Base-by-base conservation (phyloP, 2,113 vertebrate genomes). In the Passer montanus region DNA sequence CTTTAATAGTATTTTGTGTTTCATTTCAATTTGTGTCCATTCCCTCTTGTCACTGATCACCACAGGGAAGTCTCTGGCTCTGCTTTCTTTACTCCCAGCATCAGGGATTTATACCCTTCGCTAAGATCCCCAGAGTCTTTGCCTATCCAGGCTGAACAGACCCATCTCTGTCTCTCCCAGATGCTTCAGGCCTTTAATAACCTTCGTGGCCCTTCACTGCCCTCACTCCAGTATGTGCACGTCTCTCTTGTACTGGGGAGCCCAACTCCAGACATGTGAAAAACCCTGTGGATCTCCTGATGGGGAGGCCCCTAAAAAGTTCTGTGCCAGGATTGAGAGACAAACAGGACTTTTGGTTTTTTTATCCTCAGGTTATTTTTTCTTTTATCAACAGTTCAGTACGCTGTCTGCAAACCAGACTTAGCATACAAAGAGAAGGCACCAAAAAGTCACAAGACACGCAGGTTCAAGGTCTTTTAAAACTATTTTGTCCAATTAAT, bases 271-370 rank as follows among this genome's bases (percentile, higher is more conserved):
- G 58, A 23, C 9, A 58, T n/a, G 56, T 22, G 33, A 58, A n/a
- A 10, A 2, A 6, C 33, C 1, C 33, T 1, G 0, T n/a, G 33
- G 21, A n/a, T 58, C 33, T 21, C 9, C 33, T 58, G 55, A n/a
- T n/a, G 33, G 13, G 21, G 33, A 15, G 33, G n/a, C 21, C 13
- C 33, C 55, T 58, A 23, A 58, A 58, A 58, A 10, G 3, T 58
- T 58, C 55, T 58, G 55, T 58, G 21, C 21, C 33, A 58, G 21
- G 33, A 58, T 5, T n/a, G 55, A 58, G 33, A 58, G 33, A 58
- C 2, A 2, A n/a, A n/a, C 2, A 3, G 21, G 33, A 58, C 33
- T n/a, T 27, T 23, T 21, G 33, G 33, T n/a, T 58, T n/a, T 58
- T 56, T 0, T 3, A 33, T n/a, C 14, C 15, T 23, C 21, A 10